Evolutionary conservation across 2,797 vertebrate species (phyloP).

Genomic region (Phaenicophaeus curvirostris): DNA sequence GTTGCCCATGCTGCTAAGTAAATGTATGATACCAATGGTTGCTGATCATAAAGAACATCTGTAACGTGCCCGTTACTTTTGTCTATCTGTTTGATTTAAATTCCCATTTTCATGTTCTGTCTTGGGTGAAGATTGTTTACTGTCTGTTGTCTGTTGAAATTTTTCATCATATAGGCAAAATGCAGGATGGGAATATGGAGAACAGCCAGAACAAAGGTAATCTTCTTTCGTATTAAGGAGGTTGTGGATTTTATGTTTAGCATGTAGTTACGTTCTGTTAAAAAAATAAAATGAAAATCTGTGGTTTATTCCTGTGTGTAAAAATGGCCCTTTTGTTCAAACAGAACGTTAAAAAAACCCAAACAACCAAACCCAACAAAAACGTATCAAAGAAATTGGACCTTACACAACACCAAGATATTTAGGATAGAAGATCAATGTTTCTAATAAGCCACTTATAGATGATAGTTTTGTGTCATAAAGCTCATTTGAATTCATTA

Average conservation of each 20-base stretch:
- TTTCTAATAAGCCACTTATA: background rate
- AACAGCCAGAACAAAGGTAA: slow-evolving; percentile 99
- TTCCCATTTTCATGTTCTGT: slow-evolving; percentile 79
- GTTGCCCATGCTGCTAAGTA: background rate
- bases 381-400: background rate
- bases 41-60: slow-evolving; percentile 39
- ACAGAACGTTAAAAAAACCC: background rate
- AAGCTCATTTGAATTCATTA: background rate
- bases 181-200: slow-evolving; percentile 99
- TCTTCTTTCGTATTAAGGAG: slow-evolving; percentile 80
- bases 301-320: slow-evolving; percentile 7
- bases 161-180: slow-evolving; percentile 99
- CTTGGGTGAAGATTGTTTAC: slow-evolving; percentile 83
- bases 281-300: background rate
- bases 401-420: too few species aligned
- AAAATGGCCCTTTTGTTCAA: background rate
- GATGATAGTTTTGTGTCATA: background rate
- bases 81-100: slow-evolving; percentile 77
- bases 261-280: slow-evolving; percentile 25
- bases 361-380: background rate
- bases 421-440: background rate
- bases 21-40: background rate
- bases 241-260: slow-evolving; percentile 46
- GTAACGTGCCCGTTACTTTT: slow-evolving; percentile 74
- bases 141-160: slow-evolving; percentile 96